Evolutionary conservation across 2,888 invertebrate genomes (phyloP).

Genomic region (Mechanitis mazaeus): DNA sequence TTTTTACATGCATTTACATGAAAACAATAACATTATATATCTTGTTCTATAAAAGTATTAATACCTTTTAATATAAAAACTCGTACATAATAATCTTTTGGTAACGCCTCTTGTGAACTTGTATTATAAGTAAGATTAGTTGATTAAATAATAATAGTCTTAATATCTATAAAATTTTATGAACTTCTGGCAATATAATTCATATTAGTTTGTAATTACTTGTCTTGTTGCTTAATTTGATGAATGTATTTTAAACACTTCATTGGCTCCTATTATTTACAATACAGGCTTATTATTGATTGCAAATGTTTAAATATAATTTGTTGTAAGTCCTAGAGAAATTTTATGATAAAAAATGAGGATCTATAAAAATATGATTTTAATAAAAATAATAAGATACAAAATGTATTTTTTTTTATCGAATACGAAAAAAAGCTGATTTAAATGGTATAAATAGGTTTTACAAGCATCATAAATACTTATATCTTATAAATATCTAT

Average conservation of each 20-base stretch:
- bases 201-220: conserved; percentile 15
- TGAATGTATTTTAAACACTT: neutral
- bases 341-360: too few species aligned
- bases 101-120: neutral
- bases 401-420: too few species aligned
- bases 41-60: too few species aligned
- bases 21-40: too few species aligned
- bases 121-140: neutral
- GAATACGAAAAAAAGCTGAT: too few species aligned
- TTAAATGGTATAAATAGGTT: too few species aligned
- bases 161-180: neutral
- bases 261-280: neutral
- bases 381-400: too few species aligned
- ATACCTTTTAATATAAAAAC: too few species aligned
- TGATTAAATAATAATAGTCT: neutral
- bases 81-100: neutral
- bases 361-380: too few species aligned
- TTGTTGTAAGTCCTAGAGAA: too few species aligned
- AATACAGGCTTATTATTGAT: neutral
- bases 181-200: neutral
- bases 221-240: conserved; percentile 16
- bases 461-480: neutral
- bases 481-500: neutral
- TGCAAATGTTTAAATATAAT: neutral
- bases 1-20: too few species aligned